Evolutionary conservation across 2,797 vertebrate genomes (phyloP), one percentile per base, ranked within the genome.

Genomic region (Dendrocincla tyrannina): DNA sequence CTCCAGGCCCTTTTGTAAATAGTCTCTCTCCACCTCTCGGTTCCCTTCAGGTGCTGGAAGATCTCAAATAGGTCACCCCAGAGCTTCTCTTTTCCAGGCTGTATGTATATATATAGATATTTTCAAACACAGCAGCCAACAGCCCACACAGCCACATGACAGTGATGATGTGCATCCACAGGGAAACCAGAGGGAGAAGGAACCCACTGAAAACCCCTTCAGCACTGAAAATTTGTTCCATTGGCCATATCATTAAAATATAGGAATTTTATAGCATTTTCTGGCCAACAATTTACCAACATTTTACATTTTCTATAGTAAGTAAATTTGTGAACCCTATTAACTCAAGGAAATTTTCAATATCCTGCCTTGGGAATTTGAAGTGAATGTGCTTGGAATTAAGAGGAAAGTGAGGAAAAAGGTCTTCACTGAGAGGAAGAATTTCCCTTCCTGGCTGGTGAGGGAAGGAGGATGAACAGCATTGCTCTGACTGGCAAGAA

Each of bases 401-500:
- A 62, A 94, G 93, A 95, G 76, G 70, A 56, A 80, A 62, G 52
- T 50, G 93, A 55, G 39, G 70, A 77, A 90, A 79, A 91, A 92
- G 77, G 93, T 89, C 60, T 84, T 62, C 42, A 66, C 84, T 85
- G 69, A 76, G 56, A 59, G 80, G 70, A 74, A 92, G 84, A 93
- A 93, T 95, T 95, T 75, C 86, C 81, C 80, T 67, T 82, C 74
- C 90, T 77, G 59, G 78, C 84, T 74, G 63, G 50, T 41, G 39
- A 88, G 80, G 11, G 56, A 63, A 73, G 70, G 92, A 92, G 89
- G 92, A 89, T 47, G 94, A 88, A 88, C 81, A 92, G 92, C 92
- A 35, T 33, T 19, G 39, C 86, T 41, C 92, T 67, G 92, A 52
- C 93, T 94, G 94, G 95, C 94, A 70, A 81, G 75, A 59, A 85